Conservation (phyloP, 92 coral and sea anemone genomes). For the Phymanthus crucifer region DNA sequence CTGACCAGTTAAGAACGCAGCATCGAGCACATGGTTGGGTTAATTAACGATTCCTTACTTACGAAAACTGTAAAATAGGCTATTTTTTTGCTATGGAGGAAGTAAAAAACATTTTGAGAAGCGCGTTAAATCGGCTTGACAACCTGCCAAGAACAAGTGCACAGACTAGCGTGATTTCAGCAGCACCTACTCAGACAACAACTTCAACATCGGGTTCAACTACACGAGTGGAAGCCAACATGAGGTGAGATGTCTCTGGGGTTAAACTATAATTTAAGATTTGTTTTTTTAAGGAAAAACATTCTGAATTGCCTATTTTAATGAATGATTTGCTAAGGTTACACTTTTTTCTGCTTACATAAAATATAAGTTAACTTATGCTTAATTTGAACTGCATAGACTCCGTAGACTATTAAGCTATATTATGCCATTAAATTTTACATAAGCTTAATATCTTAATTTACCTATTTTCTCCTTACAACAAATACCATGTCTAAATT, state of each 20-base stretch:
- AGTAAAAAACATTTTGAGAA: constrained; percentile 5
- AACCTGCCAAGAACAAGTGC: constrained; percentile 36
- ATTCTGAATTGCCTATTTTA: not conserved
- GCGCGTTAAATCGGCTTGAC: constrained; percentile 31
- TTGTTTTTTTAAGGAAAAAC: not conserved
- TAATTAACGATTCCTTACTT: constrained; percentile 6
- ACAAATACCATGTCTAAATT: too few relatives aligned
- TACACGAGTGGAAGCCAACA: not conserved
- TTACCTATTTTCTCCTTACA: too few relatives aligned
- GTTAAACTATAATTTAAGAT: not conserved
- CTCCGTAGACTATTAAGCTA: too few relatives aligned
- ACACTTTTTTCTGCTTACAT: not conserved
- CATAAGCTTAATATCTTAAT: too few relatives aligned
- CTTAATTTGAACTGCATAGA: too few relatives aligned
- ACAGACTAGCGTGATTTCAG: constrained; percentile 3
- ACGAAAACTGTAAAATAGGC: constrained; percentile 29
- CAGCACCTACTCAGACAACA: not conserved
- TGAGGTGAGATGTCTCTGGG: constrained; percentile 4
- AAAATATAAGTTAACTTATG: not conserved
- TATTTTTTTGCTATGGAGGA: not conserved
- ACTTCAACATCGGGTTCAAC: not conserved
- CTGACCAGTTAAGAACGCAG: constrained; percentile 2
- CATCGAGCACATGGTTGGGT: constrained; percentile 4
- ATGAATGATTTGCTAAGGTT: constrained; percentile 2
- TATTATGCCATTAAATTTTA: too few relatives aligned